Evolutionary conservation across 2,113 vertebrate species (phyloP), one percentile per base, ranked within the genome.

Genomic region (Grammomys surdaster): DNA sequence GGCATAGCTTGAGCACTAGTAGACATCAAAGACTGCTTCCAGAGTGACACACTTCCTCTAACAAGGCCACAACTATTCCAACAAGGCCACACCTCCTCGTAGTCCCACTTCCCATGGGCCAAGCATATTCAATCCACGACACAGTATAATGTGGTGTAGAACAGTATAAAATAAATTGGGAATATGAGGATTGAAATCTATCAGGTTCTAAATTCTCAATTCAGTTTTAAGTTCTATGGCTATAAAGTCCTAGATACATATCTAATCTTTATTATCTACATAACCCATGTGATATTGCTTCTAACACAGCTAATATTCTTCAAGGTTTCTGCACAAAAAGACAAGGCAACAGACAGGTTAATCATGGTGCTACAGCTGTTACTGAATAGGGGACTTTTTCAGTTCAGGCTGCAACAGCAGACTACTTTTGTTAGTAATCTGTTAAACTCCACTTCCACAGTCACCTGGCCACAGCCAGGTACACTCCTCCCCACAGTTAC

Each of bases 381-480:
- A 46, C 33, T 28, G 76, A 95, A 7, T 0, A 3, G 72, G 69
- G 54, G 14, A 70, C 70, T 92, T 95, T 77, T 90, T 69, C 72
- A 93, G 56, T 43, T 95, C 51, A 95, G 54, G 85, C 3, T 95
- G 85, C 90, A 81, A 92, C 6, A 90, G n/a, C 1, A 92, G 90
- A 96, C 95, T 96, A 43, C 67, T 95, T 40, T 40, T 40, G 40
- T 40, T 40, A 40, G 40, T 40, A 40, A 40, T 40, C 40, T 40
- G 40, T 40, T 40, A 40, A 40, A 40, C 40, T 40, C 40, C 40
- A 40, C 40, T 40, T 40, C 40, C 40, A 40, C 40, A 40, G 40
- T 40, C 40, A 40, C 40, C 40, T 40, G 40, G 40, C 40, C 2
- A 40, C 40, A 40, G 40, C 40, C 40, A 40, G 40, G 40, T 40